These are phyloP conservation scores for Fragum sueziense DNA, from an alignment of 2,888 invertebrate genomes.

Conservation along the genomic window DNA sequence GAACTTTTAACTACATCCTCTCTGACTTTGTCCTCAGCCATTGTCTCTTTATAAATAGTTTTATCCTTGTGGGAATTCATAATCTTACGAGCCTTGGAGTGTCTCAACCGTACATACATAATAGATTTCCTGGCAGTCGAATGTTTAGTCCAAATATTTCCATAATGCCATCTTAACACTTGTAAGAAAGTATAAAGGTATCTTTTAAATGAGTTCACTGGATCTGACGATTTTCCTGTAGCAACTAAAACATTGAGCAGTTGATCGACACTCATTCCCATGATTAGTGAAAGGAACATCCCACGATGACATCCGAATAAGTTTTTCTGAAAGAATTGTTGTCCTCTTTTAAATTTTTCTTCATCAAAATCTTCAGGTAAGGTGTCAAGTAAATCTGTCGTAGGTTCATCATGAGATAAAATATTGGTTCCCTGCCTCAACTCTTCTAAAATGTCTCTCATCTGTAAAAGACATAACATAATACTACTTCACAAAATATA, in stretches of 20 bases:
- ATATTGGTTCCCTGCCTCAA: conserved; percentile 68
- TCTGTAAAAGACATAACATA: neutral
- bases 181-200: conserved; percentile 92
- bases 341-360: conserved; percentile 85
- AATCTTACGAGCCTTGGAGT: conserved; percentile 84
- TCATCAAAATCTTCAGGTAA: conserved; percentile 81
- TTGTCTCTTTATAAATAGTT: neutral
- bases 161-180: conserved; percentile 90
- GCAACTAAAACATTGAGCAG: conserved; percentile 88
- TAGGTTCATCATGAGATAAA: neutral
- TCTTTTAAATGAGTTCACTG: conserved; percentile 88
- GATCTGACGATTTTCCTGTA: conserved; percentile 88
- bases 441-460: neutral
- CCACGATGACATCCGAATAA: conserved; percentile 88
- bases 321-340: conserved; percentile 88
- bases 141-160: conserved; percentile 86
- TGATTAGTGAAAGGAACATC: conserved; percentile 90
- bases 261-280: conserved; percentile 89
- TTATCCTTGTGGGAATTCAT: neutral
- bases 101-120: conserved; percentile 82
- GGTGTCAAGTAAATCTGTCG: neutral
- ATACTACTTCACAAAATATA: too few species aligned
- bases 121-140: conserved; percentile 83
- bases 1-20: neutral
- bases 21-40: neutral